Conservation (phyloP, 2,113 vertebrate genomes). For the Archocentrus centrarchus region DNA sequence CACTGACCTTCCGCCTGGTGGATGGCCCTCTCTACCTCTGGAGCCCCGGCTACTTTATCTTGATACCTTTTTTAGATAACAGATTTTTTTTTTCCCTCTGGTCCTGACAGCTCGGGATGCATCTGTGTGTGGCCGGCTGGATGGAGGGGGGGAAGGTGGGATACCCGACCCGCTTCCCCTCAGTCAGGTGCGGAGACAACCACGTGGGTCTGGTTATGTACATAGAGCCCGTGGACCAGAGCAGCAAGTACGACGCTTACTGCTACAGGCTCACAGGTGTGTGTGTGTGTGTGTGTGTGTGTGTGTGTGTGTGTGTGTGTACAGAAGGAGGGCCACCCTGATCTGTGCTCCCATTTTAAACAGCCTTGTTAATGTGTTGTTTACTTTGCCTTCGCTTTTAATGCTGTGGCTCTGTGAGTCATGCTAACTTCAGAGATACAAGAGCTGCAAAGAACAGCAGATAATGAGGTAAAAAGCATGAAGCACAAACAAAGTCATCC, state of each 20-base stretch:
- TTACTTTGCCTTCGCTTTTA: neutral
- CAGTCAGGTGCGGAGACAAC: constrained; percentile 84
- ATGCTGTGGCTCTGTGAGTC: neutral
- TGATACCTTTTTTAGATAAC: neutral
- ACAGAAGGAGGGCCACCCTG: neutral
- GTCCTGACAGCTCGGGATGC: constrained; percentile 88
- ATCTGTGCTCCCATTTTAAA: neutral
- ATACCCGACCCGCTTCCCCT: constrained; percentile 88
- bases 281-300: no score
- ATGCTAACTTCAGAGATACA: neutral
- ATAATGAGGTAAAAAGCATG: neutral
- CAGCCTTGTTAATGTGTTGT: no score
- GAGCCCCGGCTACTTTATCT: neutral
- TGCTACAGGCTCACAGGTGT: constrained; percentile 88
- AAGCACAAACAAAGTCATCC: neutral
- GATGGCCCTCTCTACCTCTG: no score
- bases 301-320: neutral
- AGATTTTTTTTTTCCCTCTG: neutral
- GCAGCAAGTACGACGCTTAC: constrained; percentile 88
- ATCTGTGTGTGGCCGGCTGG: constrained; percentile 92
- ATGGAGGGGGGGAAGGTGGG: constrained; percentile 86
- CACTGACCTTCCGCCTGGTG: no score
- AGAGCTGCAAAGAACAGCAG: neutral
- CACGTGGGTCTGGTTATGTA: constrained; percentile 89
- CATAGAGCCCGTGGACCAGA: constrained; percentile 75